phyloP scores from a whole-genome alignment of 2,888 invertebrate species.

The Drosophila gaucha region DNA sequence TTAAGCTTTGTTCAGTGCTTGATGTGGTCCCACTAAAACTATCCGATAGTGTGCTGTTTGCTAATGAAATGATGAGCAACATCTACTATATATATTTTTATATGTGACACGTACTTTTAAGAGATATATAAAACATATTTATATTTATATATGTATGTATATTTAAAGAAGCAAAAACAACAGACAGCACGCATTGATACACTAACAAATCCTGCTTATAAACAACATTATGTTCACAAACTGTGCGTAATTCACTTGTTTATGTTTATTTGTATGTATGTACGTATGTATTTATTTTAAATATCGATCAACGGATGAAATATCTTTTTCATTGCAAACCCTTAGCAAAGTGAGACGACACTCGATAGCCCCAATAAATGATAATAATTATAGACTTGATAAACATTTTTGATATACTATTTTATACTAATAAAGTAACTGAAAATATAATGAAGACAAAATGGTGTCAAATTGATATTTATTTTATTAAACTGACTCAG shows the following conservation, averaged over 20 bases:
- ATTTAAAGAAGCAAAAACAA: constrained; percentile 43
- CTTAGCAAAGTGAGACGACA: constrained; percentile 39
- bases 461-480: background rate
- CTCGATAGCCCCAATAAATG: constrained; percentile 66
- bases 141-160: constrained; percentile 62
- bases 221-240: constrained; percentile 43
- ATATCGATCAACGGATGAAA: constrained; percentile 56
- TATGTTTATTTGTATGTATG: constrained; percentile 47
- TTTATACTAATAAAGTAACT: constrained; percentile 76
- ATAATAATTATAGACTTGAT: constrained; percentile 80
- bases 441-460: constrained; percentile 53
- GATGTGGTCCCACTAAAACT: constrained; percentile 56
- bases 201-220: constrained; percentile 62
- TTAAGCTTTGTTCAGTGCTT: constrained; percentile 72
- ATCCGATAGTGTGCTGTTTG: constrained; percentile 47
- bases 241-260: constrained; percentile 34
- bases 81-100: constrained; percentile 74
- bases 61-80: constrained; percentile 40
- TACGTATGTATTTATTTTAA: constrained; percentile 62
- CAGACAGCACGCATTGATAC: constrained; percentile 54
- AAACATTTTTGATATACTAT: constrained; percentile 76
- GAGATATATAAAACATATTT: constrained; percentile 66
- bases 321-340: constrained; percentile 47
- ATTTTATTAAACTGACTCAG: background rate
- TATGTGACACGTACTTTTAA: constrained; percentile 76